Conservation (phyloP, 2,888 invertebrate species). For the Rhingia rostrata region DNA sequence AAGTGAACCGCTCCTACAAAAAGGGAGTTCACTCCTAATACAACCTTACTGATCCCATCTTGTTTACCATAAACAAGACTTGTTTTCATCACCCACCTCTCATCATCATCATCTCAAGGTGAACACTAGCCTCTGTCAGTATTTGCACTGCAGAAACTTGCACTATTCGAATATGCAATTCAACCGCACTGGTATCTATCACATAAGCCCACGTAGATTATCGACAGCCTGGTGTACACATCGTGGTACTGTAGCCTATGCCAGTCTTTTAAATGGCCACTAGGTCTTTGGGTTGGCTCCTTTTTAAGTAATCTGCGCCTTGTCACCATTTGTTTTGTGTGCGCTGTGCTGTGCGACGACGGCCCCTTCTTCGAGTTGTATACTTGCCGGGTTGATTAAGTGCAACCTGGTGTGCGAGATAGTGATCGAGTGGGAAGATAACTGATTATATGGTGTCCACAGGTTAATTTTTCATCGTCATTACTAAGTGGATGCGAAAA, state of each 20-base stretch:
- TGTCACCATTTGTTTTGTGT: slow-evolving; percentile 69
- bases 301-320: slow-evolving; percentile 67
- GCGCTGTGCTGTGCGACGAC: not conserved
- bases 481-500: slow-evolving; percentile 57
- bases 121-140: too few relatives aligned
- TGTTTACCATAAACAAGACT: too few relatives aligned
- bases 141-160: too few relatives aligned
- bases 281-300: slow-evolving; percentile 69
- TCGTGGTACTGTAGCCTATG: not conserved
- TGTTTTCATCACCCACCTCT: too few relatives aligned
- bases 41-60: too few relatives aligned
- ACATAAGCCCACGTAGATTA: slow-evolving; percentile 49
- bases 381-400: slow-evolving; percentile 48
- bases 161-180: not conserved
- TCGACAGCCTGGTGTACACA: slow-evolving; percentile 47
- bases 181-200: slow-evolving; percentile 39
- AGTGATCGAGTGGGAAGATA: slow-evolving; percentile 59
- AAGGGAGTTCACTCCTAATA: too few relatives aligned
- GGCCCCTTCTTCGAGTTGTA: slow-evolving; percentile 21
- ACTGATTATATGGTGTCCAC: slow-evolving; percentile 65
- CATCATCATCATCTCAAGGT: too few relatives aligned
- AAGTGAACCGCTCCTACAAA: too few relatives aligned
- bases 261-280: slow-evolving; percentile 69
- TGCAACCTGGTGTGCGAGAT: slow-evolving; percentile 58
- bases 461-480: slow-evolving; percentile 63